Evolutionary conservation across 2,797 vertebrate species (phyloP).

Genomic region (Melanotaenia parkinsoni): DNA sequence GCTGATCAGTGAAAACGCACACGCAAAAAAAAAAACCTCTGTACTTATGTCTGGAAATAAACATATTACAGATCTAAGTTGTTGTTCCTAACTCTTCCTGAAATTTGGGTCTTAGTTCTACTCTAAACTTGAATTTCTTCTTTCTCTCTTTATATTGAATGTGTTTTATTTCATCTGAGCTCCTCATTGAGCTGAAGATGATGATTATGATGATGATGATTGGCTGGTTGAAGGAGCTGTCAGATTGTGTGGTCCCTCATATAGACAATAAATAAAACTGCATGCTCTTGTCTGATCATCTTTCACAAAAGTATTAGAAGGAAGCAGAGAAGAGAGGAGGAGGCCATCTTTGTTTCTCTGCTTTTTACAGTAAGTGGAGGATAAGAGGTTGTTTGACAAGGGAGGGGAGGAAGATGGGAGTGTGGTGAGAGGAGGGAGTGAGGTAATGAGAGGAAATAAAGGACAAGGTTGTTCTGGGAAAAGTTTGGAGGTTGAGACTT

Average conservation of each 20-base stretch:
- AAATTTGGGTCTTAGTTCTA: no score
- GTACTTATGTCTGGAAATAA: no score
- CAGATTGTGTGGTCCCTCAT: neutral
- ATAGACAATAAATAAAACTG: neutral
- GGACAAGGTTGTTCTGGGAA: slow-evolving; percentile 10
- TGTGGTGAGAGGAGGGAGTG: slow-evolving; percentile 7
- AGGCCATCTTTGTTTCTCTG: neutral
- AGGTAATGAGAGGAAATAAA: slow-evolving; percentile 4
- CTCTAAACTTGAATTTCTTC: neutral
- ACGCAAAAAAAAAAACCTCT: no score
- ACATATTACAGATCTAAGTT: no score
- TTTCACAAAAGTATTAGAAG: neutral
- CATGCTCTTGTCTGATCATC: neutral
- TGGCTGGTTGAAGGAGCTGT: neutral
- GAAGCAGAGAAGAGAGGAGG: neutral
- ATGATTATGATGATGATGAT: no score
- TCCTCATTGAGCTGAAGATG: neutral
- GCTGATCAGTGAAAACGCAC: no score
- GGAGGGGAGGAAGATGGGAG: neutral
- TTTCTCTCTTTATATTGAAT: neutral
- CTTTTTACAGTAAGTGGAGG: neutral
- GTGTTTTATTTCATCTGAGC: neutral
- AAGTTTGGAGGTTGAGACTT: slow-evolving; percentile 14
- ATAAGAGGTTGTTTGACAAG: neutral
- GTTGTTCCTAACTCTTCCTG: no score